Base-by-base conservation (phyloP, 2,888 invertebrate genomes). In the Thereva unica region DNA sequence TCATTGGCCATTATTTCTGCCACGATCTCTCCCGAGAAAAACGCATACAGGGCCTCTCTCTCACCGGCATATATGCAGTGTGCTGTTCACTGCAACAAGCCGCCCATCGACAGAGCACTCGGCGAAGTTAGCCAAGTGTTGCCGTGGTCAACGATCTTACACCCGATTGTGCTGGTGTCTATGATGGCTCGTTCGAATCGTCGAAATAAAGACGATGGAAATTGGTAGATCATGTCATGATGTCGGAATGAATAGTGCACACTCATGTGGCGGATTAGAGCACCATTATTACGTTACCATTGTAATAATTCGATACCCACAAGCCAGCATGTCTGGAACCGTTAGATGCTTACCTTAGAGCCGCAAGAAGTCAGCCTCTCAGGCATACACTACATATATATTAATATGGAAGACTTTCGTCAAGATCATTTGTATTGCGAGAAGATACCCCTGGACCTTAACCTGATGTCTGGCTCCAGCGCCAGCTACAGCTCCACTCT, bases 161-260 rank as follows among this genome's bases (percentile, higher is more conserved):
- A 23, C 23, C 23, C 23, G 23, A 23, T 23, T 23, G 23, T 23
- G 23, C 23, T 23, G 23, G 23, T 23, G 23, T 23, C 23, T 23
- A 23, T 23, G 23, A 23, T 50, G 50, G 50, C 6, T 12, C n/a
- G 57, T 12, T 10, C 42, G 49, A 47, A 59, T 47, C 40, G 41
- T 40, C 23, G 35, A 40, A 40, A n/a, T n/a, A 41, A 50, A 40
- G 42, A 44, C 8, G 40, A 61, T 49, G 53, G 37, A 64, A 64
- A 64, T 53, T 64, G 64, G 53, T 64, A 35, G 64, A 64, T 42
- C 64, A 53, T 64, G 64, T 64, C 53, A 53, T 64, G 64, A 5
- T 23, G 23, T 45, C 1, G 53, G 35, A 53, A 53, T 50, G 61
- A 50, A 61, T 61, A 53, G 52, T 53, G 44, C 12, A 12, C 53